Evolutionary conservation across 2,888 invertebrate genomes (phyloP), one percentile per base, ranked within the genome.

Genomic region (Altica lythri): DNA sequence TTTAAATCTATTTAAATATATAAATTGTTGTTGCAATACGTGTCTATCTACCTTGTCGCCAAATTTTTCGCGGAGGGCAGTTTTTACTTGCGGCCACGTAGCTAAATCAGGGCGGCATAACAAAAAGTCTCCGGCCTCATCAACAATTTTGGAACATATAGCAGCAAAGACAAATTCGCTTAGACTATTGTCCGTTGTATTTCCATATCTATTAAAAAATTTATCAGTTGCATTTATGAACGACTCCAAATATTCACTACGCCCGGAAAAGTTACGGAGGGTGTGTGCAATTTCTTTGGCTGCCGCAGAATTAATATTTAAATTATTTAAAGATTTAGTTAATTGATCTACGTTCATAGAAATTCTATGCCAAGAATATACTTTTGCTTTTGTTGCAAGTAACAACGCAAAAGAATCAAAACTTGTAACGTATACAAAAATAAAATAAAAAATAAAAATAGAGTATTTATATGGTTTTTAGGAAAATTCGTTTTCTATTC

Each of bases 101-200:
- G 10, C 22, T 43, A 53, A 43, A 42, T 53, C 53, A 9, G 53
- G 43, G 22, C 48, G n/a, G 27, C 48, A 53, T 10, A 48, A 9
- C 12, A 53, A 10, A 35, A 46, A 53, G 17, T 46, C 53, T n/a
- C n/a, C n/a, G n/a, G n/a, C n/a, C n/a, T n/a, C n/a, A n/a, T n/a
- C n/a, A n/a, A n/a, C n/a, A n/a, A n/a, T n/a, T n/a, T n/a, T n/a
- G n/a, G n/a, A 44, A 30, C 44, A 44, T 10, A 51, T 44, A 6
- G 44, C 8, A n/a, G 43, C 43, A 44, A 50, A 44, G 6, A 50
- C 50, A 44, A 50, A 50, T 30, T 50, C 50, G 4, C 25, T 47
- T 12, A 47, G 8, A 37, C 17, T 27, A n/a, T n/a, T n/a, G 29
- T 49, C 49, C 2, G 29, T 2, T 14, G 42, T 50, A 16, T 17